phyloP scores from a whole-genome alignment of 2,113 vertebrate species.

The Puntigrus tetrazona region DNA sequence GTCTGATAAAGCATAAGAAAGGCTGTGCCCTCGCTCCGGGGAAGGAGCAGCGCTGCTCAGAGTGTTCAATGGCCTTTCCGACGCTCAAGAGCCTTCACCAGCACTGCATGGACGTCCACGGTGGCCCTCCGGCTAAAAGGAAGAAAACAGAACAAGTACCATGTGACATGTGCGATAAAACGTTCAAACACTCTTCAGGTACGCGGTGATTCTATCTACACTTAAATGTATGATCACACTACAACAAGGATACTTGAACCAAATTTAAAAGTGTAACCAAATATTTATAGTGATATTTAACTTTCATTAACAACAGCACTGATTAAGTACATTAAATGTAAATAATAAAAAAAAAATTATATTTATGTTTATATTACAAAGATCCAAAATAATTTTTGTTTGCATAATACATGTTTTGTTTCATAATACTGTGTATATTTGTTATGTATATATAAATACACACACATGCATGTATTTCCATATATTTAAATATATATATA shows the following conservation, averaged over 20 bases:
- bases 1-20: conserved; percentile 80
- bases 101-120: conserved; percentile 73
- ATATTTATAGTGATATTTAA: neutral
- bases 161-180: conserved; percentile 82
- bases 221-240: no score
- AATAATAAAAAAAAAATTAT: no score
- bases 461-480: no score
- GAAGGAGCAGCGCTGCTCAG: conserved; percentile 71
- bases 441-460: no score
- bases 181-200: conserved; percentile 88
- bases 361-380: no score
- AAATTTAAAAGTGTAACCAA: no score
- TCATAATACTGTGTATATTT: no score
- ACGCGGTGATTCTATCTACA: neutral
- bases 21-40: conserved; percentile 75
- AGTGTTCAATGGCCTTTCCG: conserved; percentile 64
- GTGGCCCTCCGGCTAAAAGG: conserved; percentile 66
- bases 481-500: no score
- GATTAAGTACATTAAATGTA: no score
- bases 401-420: no score
- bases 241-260: neutral
- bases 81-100: conserved; percentile 76
- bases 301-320: no score
- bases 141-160: conserved; percentile 72
- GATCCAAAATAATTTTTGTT: no score